Evolutionary conservation across 2,888 invertebrate genomes (phyloP).

Genomic region (Xestia sexstrigata): DNA sequence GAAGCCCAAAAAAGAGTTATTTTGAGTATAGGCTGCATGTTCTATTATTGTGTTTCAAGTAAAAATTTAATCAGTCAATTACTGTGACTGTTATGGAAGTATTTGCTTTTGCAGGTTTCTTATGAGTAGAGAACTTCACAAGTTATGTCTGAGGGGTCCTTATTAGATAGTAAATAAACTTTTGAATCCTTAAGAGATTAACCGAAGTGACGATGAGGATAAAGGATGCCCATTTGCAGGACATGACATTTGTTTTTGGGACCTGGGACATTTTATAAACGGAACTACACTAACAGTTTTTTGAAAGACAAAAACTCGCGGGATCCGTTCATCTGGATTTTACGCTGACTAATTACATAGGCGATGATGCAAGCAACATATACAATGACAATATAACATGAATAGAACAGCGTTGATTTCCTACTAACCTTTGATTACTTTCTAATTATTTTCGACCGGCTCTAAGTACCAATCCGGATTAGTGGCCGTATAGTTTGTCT

Average conservation of each 20-base stretch:
- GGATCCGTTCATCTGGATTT: conserved; percentile 25
- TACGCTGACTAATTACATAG: conserved; percentile 16
- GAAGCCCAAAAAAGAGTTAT: no score
- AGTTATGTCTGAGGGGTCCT: background rate
- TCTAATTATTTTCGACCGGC: conserved; percentile 50
- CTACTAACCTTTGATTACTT: conserved; percentile 37
- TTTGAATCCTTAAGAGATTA: background rate
- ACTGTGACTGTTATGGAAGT: background rate
- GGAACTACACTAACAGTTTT: background rate
- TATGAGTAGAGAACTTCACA: background rate
- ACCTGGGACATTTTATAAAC: conserved; percentile 9
- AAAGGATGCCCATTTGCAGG: background rate
- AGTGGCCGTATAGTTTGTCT: conserved; percentile 42
- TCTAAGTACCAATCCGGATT: conserved; percentile 58
- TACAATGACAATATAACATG: conserved; percentile 4
- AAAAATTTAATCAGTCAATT: background rate
- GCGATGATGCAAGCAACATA: conserved; percentile 26
- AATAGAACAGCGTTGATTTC: conserved; percentile 4
- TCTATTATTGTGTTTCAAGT: background rate
- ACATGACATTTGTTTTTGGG: background rate
- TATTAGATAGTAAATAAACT: background rate
- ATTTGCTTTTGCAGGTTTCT: background rate
- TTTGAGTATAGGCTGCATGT: background rate
- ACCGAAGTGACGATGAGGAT: background rate
- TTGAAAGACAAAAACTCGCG: conserved; percentile 1